Conservation (phyloP, 2,113 vertebrate genomes). For the Pelecanus crispus region DNA sequence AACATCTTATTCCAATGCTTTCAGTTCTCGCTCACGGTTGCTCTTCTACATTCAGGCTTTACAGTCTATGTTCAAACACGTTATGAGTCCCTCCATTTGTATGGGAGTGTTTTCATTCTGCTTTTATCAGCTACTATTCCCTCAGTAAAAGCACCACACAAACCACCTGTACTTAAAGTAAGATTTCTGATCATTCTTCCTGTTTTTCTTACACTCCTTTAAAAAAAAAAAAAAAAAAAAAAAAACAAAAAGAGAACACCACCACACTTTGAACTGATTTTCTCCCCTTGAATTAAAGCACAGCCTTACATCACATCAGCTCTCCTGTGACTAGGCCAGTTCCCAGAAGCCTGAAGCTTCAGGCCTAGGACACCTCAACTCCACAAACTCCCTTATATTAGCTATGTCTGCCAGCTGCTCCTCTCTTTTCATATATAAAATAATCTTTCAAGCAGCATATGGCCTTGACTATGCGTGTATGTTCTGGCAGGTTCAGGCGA, state of each 20-base stretch:
- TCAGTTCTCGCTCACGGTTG: neutral
- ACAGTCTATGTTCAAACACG: accelerated
- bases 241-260: no score
- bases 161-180: neutral
- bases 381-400: neutral
- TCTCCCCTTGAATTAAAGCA: neutral
- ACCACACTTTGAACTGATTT: neutral
- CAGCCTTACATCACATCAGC: neutral
- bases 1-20: neutral
- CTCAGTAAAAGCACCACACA: neutral
- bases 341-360: neutral
- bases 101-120: neutral
- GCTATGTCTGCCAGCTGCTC: slow-evolving; percentile 30
- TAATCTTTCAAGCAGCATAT: slow-evolving; percentile 52
- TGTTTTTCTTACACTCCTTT: neutral
- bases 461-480: slow-evolving; percentile 34
- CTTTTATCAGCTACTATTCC: neutral
- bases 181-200: neutral
- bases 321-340: neutral
- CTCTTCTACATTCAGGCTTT: neutral
- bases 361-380: neutral
- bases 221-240: neutral
- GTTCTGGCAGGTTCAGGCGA: slow-evolving; percentile 41
- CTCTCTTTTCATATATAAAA: slow-evolving; percentile 24
- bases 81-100: neutral